A percentile compares a stretch with the other conserved stretches of the same genome.
Evolutionary conservation across 2,888 invertebrate species (phyloP).

Genomic region (Hemistola chrysoprasaria): DNA sequence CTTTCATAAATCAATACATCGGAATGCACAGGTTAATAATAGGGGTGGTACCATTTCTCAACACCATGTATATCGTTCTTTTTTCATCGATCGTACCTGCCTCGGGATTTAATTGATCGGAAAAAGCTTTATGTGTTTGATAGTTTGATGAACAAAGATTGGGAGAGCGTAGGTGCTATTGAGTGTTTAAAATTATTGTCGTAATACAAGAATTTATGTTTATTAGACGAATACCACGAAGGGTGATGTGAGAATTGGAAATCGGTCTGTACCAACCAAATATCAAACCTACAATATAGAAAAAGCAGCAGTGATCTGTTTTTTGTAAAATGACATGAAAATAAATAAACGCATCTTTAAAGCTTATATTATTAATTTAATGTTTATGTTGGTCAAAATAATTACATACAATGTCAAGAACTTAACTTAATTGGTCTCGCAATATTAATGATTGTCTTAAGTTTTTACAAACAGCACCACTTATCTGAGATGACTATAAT

Average conservation of each 20-base stretch:
- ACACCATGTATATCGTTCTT: constrained; percentile 44
- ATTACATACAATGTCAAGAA: too few species aligned
- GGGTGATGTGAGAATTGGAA: constrained; percentile 1
- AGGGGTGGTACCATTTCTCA: constrained; percentile 14
- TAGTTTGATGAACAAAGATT: constrained; percentile 49
- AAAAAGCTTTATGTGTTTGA: constrained; percentile 56
- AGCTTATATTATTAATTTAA: too few species aligned
- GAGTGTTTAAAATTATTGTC: constrained; percentile 20
- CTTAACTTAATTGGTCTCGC: background rate
- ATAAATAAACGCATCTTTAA: too few species aligned
- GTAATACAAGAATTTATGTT: constrained; percentile 15
- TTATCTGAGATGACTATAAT: constrained; percentile 10
- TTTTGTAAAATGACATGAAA: too few species aligned
- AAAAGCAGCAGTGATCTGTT: too few species aligned
- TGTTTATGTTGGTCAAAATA: too few species aligned
- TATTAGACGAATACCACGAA: constrained; percentile 4
- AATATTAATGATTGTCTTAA: constrained; percentile 5
- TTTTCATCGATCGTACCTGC: constrained; percentile 51
- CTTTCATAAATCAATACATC: constrained; percentile 15
- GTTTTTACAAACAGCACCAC: constrained; percentile 5
- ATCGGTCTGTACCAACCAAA: background rate
- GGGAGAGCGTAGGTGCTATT: constrained; percentile 39
- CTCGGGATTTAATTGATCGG: constrained; percentile 65
- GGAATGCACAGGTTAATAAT: constrained; percentile 12
- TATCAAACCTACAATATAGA: background rate